A percentile compares a stretch with the other conserved stretches of the same genome.
phyloP scores from a whole-genome alignment of 2,888 invertebrate genomes.

The Tenthredo amoena region DNA sequence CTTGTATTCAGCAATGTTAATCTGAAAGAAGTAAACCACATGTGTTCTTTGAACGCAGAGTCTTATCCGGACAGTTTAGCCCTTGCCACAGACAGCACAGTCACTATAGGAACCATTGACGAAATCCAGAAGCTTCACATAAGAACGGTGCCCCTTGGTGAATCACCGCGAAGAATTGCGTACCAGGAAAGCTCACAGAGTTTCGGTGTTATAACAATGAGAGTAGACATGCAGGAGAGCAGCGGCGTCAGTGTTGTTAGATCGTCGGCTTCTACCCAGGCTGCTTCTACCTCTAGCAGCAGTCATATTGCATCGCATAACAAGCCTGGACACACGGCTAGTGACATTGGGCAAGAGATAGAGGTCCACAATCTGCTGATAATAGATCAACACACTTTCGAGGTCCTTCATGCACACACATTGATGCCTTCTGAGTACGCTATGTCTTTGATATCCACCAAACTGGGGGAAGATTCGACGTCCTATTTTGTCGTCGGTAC shows the following conservation, averaged over 20 bases:
- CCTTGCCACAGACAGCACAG: constrained; percentile 91
- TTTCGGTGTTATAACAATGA: constrained; percentile 95
- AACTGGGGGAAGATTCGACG: constrained; percentile 93
- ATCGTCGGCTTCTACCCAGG: constrained; percentile 89
- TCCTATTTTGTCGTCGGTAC: constrained; percentile 98
- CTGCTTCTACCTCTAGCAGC: constrained; percentile 83
- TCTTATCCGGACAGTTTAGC: constrained; percentile 97
- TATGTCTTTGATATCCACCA: constrained; percentile 93
- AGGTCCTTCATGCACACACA: constrained; percentile 97
- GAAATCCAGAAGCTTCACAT: constrained; percentile 99
- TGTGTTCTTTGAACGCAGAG: constrained; percentile 98
- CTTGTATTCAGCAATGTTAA: constrained; percentile 99
- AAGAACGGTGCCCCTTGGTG: constrained; percentile 95
- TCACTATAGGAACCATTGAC: constrained; percentile 98
- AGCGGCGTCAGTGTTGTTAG: constrained; percentile 82
- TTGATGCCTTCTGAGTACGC: constrained; percentile 95
- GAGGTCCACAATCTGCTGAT: constrained; percentile 95
- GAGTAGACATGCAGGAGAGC: constrained; percentile 92
- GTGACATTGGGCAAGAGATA: constrained; percentile 89
- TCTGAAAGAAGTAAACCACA: constrained; percentile 96
- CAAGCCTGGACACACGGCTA: constrained; percentile 73
- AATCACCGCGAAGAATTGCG: constrained; percentile 95
- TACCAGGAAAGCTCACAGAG: constrained; percentile 96
- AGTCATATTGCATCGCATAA: constrained; percentile 75
- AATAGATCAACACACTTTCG: constrained; percentile 98